Evolutionary conservation across 1,140 invertebrate species (phyloP).

Genomic region (Trachymyrmex cornetzi): DNA sequence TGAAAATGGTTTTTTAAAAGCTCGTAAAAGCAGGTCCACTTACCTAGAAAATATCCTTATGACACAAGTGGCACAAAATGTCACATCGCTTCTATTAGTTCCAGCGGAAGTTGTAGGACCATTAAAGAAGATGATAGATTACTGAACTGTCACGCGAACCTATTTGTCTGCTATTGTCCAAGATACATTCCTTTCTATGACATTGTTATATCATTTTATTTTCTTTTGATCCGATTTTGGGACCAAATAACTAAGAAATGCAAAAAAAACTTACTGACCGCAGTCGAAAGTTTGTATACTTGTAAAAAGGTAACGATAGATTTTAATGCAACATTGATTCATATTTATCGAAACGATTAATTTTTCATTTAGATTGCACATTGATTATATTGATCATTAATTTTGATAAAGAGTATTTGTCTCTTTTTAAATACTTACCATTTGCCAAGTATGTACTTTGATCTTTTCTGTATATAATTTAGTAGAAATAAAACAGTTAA

Average conservation of each 20-base stretch:
- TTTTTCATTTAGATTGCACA: neutral
- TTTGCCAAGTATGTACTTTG: neutral
- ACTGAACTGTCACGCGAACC: constrained; percentile 5
- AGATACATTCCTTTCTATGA: constrained; percentile 22
- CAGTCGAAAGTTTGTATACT: neutral
- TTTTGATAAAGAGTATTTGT: neutral
- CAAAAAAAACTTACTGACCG: neutral
- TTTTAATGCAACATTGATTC: neutral
- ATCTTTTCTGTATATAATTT: neutral
- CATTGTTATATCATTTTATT: neutral
- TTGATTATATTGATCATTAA: neutral
- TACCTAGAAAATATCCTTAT: constrained; percentile 25
- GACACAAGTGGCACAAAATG: neutral
- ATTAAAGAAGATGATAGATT: constrained; percentile 30
- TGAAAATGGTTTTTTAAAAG: neutral
- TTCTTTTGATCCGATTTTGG: neutral
- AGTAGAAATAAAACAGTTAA: constrained; percentile 1
- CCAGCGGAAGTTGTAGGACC: neutral
- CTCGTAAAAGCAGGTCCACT: neutral
- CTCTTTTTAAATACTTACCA: neutral
- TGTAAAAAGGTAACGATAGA: neutral
- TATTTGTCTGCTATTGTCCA: neutral
- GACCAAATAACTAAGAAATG: neutral
- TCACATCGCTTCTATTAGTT: neutral
- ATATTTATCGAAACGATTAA: neutral